phyloP scores from a whole-genome alignment of 1,140 invertebrate species.

The Bombus ignitus region DNA sequence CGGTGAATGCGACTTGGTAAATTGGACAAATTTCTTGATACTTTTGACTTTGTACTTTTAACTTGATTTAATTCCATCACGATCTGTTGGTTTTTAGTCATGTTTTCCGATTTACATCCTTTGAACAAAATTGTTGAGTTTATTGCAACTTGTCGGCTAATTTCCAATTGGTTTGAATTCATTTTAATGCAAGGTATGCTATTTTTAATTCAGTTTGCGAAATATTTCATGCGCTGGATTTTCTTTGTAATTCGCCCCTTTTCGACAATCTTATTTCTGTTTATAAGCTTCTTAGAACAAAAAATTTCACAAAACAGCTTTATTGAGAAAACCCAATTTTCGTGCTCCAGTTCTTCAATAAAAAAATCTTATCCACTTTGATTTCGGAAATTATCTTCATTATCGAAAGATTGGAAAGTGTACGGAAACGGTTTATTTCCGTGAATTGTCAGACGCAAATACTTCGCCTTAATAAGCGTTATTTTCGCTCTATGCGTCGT shows the following conservation, averaged over 20 bases:
- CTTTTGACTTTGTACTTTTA: background rate
- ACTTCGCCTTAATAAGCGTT: background rate
- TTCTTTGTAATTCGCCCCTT: background rate
- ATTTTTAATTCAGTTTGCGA: background rate
- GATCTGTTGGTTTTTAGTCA: background rate
- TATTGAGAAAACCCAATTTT: too few relatives aligned
- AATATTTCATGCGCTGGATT: background rate
- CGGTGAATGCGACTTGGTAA: background rate
- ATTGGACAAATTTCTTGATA: background rate
- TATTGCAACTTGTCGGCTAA: too few relatives aligned
- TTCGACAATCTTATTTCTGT: background rate
- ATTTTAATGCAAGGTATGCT: background rate
- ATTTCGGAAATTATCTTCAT: background rate
- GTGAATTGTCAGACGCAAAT: background rate
- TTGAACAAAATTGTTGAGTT: background rate
- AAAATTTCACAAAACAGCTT: too few relatives aligned
- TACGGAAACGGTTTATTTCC: background rate
- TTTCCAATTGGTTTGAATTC: too few relatives aligned
- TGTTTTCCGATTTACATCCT: background rate
- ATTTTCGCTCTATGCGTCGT: background rate
- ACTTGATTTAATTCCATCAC: background rate
- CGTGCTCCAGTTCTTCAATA: too few relatives aligned
- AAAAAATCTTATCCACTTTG: too few relatives aligned
- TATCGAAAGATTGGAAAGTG: background rate
- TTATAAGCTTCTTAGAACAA: background rate